A percentile compares a stretch with the other conserved stretches of the same genome.
Conservation (phyloP, 2,113 vertebrate species). For the Hippocampus zosterae region DNA sequence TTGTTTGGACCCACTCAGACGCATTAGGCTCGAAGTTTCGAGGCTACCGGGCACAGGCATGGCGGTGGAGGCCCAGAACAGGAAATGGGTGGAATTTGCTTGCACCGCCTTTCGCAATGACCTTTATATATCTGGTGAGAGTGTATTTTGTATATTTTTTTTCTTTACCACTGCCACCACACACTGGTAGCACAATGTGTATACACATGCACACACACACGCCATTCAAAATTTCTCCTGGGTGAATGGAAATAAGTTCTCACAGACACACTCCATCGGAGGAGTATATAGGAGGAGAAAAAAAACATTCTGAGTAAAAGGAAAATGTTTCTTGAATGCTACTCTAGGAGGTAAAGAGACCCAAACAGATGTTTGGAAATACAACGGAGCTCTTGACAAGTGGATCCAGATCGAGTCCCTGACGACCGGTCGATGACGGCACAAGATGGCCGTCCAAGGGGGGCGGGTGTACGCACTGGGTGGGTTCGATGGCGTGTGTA, state of each 20-base stretch:
- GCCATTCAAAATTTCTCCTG: neutral
- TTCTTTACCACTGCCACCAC: neutral
- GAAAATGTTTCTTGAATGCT: neutral
- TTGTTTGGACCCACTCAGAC: constrained; percentile 90
- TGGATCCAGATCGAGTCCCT: constrained; percentile 94
- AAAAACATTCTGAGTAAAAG: neutral
- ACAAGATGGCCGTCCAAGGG: constrained; percentile 90
- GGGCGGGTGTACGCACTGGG: constrained; percentile 88
- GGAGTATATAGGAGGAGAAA: neutral
- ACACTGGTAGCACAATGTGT: neutral
- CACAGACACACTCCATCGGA: too few species aligned
- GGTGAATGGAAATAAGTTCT: neutral
- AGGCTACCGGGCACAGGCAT: constrained; percentile 85
- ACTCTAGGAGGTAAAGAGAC: constrained; percentile 92
- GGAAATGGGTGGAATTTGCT: constrained; percentile 97
- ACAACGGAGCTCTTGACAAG: constrained; percentile 93
- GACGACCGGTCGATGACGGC: constrained; percentile 85
- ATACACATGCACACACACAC: too few species aligned
- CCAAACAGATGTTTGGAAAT: constrained; percentile 93
- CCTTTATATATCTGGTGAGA: constrained; percentile 92
- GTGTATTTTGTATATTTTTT: neutral
- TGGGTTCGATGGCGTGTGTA: constrained; percentile 86
- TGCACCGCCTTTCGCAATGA: constrained; percentile 93
- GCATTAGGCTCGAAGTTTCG: constrained; percentile 95
- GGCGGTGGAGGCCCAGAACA: constrained; percentile 83